Percentiles rank a stretch among this genome's conserved stretches.
Evolutionary conservation across 2,888 invertebrate species (phyloP).

Genomic region (Drosophila ezoana): DNA sequence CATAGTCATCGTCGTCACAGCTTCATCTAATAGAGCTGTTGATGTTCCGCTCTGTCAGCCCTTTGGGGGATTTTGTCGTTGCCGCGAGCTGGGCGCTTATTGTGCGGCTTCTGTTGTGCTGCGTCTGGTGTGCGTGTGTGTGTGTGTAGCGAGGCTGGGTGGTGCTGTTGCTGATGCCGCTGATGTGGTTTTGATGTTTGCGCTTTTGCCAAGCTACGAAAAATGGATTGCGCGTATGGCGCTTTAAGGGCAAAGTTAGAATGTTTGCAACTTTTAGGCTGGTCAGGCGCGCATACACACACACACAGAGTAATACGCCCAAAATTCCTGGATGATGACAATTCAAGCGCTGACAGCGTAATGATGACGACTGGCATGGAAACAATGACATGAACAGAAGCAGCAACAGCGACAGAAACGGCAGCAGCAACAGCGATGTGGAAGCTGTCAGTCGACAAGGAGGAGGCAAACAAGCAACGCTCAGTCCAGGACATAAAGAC

Average conservation of each 20-base stretch:
- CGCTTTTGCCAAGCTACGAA: constrained; percentile 43
- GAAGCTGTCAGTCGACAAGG: constrained; percentile 65
- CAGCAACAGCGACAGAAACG: constrained; percentile 13
- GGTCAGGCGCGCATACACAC: constrained; percentile 21
- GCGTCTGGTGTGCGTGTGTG: neutral
- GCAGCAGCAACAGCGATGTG: constrained; percentile 44
- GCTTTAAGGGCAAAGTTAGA: constrained; percentile 48
- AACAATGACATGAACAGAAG: constrained; percentile 51
- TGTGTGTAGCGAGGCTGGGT: constrained; percentile 5
- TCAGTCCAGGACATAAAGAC: constrained; percentile 49
- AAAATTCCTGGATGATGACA: constrained; percentile 58
- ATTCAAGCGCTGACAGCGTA: constrained; percentile 66
- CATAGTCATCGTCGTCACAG: constrained; percentile 35
- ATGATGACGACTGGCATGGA: constrained; percentile 66
- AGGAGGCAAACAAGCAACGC: constrained; percentile 67
- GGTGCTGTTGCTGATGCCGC: constrained; percentile 34
- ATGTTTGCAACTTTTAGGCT: constrained; percentile 47
- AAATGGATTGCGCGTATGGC: constrained; percentile 35
- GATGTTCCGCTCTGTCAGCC: constrained; percentile 74
- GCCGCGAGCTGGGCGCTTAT: constrained; percentile 38
- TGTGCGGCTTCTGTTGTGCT: constrained; percentile 30
- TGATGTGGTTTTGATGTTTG: constrained; percentile 79
- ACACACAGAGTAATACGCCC: constrained; percentile 19
- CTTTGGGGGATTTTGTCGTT: constrained; percentile 71
- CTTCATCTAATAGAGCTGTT: constrained; percentile 77